A percentile compares a stretch with the other conserved stretches of the same genome.
These are phyloP conservation scores for Drosophila pallidifrons DNA, from an alignment of 1,140 invertebrate genomes.

Conservation along the genomic window DNA sequence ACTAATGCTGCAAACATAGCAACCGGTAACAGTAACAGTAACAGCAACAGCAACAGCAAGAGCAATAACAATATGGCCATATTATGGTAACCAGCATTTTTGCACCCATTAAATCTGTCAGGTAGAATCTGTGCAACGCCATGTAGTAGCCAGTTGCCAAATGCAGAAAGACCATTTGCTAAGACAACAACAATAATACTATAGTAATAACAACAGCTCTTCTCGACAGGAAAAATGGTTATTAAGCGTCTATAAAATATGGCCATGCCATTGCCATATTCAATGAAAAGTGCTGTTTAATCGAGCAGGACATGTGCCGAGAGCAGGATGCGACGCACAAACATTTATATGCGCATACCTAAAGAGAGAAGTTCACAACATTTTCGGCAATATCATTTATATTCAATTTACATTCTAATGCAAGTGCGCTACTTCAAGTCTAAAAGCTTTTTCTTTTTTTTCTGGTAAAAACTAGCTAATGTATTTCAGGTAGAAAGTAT, in stretches of 20 bases:
- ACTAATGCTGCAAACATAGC: not conserved
- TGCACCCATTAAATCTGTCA: constrained; percentile 72
- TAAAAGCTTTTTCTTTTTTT: not conserved
- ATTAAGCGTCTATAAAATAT: constrained; percentile 23
- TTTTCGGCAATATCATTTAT: constrained; percentile 3
- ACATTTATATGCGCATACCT: constrained; percentile 39
- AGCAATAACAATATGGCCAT: constrained; percentile 49
- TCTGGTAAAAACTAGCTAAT: not conserved
- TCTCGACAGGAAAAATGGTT: constrained; percentile 26
- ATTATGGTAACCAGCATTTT: constrained; percentile 62
- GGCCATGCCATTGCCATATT: constrained; percentile 10
- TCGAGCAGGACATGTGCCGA: constrained; percentile 46
- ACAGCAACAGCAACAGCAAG: constrained; percentile 1
- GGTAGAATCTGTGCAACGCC: constrained; percentile 37
- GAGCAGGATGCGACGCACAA: constrained; percentile 7
- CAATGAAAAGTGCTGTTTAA: constrained; percentile 63
- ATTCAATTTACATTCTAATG: constrained; percentile 31
- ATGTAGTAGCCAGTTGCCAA: constrained; percentile 19
- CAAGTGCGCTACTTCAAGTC: constrained; percentile 6
- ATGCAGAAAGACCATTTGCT: not conserved
- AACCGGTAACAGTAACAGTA: not conserved
- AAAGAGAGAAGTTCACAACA: constrained; percentile 1
- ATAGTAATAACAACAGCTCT: constrained; percentile 1
- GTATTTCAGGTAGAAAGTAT: not conserved
- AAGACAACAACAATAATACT: not conserved